Conservation (phyloP, 64 coral and sea anemone genomes). For the Actinia equina region DNA sequence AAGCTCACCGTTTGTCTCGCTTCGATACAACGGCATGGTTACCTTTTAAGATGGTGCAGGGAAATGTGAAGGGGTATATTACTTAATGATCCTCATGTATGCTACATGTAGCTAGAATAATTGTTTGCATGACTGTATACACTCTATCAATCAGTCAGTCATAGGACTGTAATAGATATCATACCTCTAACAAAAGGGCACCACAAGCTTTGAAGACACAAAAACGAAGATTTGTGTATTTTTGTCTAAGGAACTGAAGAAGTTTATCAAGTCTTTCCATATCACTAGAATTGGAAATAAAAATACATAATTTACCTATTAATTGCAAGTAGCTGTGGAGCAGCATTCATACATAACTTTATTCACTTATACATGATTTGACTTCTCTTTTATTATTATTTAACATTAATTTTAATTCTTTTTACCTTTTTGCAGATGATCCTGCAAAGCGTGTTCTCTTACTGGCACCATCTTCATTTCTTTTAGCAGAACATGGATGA, state of each 20-base stretch:
- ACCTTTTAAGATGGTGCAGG: too few relatives aligned
- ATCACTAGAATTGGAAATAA: background rate
- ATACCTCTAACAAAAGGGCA: slow-evolving; percentile 10
- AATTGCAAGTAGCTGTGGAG: too few relatives aligned
- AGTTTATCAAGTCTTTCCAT: slow-evolving; percentile 26
- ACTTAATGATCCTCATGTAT: too few relatives aligned
- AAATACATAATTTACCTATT: background rate
- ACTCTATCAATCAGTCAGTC: background rate
- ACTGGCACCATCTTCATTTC: slow-evolving; percentile 34
- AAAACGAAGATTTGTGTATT: slow-evolving; percentile 3
- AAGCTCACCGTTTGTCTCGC: too few relatives aligned
- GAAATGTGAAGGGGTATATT: too few relatives aligned
- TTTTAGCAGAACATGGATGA: slow-evolving; percentile 44
- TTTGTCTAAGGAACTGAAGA: background rate
- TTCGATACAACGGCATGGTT: too few relatives aligned
- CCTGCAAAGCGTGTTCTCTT: slow-evolving; percentile 8
- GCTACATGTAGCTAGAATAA: too few relatives aligned
- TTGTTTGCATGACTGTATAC: too few relatives aligned
- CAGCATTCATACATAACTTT: too few relatives aligned
- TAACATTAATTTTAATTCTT: background rate
- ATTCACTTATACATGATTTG: too few relatives aligned
- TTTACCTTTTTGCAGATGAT: slow-evolving; percentile 14
- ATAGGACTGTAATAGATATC: background rate
- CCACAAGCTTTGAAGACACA: background rate
- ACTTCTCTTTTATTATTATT: too few relatives aligned